Evolutionary conservation across 2,888 invertebrate species (phyloP).

Genomic region (Ophonus ardosiacus): DNA sequence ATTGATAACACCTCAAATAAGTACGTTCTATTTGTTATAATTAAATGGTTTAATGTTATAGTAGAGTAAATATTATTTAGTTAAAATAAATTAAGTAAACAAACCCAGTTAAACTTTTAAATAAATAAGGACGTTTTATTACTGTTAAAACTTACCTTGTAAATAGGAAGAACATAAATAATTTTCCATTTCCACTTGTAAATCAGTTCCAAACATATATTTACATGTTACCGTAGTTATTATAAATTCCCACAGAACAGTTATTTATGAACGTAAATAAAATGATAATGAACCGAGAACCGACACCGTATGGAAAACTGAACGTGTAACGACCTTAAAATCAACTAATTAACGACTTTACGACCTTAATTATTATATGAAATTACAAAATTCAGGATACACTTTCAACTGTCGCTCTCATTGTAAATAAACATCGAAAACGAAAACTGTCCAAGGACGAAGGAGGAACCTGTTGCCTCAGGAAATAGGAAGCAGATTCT

Average conservation of each 20-base stretch:
- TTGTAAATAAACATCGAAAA: slow-evolving; percentile 55
- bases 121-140: too few relatives aligned
- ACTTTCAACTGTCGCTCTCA: slow-evolving; percentile 67
- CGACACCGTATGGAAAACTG: slow-evolving; percentile 50
- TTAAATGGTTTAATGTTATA: too few relatives aligned
- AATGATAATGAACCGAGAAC: slow-evolving; percentile 53
- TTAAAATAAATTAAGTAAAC: too few relatives aligned
- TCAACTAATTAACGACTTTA: slow-evolving; percentile 67
- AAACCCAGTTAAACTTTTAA: too few relatives aligned
- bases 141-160: too few relatives aligned
- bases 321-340: slow-evolving; percentile 66
- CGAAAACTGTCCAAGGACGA: slow-evolving; percentile 27
- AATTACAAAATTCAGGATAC: slow-evolving; percentile 70
- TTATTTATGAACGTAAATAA: slow-evolving; percentile 40
- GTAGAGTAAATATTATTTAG: too few relatives aligned
- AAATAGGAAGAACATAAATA: not conserved
- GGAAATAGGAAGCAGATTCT: not conserved
- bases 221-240: not conserved
- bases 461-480: slow-evolving; percentile 3
- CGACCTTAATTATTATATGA: slow-evolving; percentile 68
- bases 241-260: slow-evolving; percentile 33
- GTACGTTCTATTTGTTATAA: too few relatives aligned
- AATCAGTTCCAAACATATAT: not conserved
- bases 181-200: not conserved
- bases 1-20: too few relatives aligned